Evolutionary conservation across 2,113 vertebrate species (phyloP).

Genomic region (Myiozetetes cayanensis): DNA sequence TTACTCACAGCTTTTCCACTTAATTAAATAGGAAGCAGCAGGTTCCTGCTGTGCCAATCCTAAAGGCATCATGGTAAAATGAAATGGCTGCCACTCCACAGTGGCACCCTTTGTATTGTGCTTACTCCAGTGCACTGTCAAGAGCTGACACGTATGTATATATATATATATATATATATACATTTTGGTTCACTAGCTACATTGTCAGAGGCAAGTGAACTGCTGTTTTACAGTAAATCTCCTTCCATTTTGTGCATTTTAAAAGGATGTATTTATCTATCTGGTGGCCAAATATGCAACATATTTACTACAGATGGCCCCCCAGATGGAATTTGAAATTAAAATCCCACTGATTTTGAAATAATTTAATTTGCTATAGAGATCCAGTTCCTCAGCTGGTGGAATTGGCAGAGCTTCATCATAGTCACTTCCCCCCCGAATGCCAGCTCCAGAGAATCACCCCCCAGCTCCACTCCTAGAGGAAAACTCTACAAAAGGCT

Average conservation of each 20-base stretch:
- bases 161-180: neutral
- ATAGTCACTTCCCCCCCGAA: neutral
- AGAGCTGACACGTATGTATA: neutral
- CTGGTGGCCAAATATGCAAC: slow-evolving; percentile 29
- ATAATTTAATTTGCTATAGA: slow-evolving; percentile 53
- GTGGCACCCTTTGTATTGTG: neutral
- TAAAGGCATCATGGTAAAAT: slow-evolving; percentile 37
- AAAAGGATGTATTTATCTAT: slow-evolving; percentile 38
- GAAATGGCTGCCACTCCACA: slow-evolving; percentile 20
- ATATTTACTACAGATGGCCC: slow-evolving; percentile 65
- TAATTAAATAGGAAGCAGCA: slow-evolving; percentile 74
- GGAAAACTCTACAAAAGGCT: neutral
- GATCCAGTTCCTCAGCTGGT: slow-evolving; percentile 44
- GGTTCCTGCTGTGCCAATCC: slow-evolving; percentile 60
- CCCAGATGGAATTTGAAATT: slow-evolving; percentile 61
- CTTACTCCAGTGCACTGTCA: slow-evolving; percentile 1
- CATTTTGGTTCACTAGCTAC: neutral
- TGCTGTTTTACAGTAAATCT: neutral
- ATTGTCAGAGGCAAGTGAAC: neutral
- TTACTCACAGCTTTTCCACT: slow-evolving; percentile 62
- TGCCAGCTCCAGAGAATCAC: neutral
- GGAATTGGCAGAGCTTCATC: slow-evolving; percentile 32
- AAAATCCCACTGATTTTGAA: slow-evolving; percentile 55
- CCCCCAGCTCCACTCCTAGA: neutral
- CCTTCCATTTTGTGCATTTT: neutral